A percentile compares a stretch with the other conserved stretches of the same genome.
Conservation (phyloP, 2,113 vertebrate genomes). For the Apteryx owenii region DNA sequence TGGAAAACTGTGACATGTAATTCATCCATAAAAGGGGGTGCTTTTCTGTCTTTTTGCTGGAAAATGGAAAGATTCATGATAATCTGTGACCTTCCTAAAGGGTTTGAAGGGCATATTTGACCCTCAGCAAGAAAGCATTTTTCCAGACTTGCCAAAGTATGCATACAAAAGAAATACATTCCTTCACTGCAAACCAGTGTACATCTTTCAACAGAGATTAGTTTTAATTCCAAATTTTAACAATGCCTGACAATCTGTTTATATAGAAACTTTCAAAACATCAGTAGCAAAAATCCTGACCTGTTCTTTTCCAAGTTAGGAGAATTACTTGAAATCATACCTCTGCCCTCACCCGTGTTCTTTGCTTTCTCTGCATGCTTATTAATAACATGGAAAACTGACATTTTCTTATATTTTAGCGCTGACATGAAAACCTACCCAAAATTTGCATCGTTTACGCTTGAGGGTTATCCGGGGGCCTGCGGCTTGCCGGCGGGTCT, state of each 20-base stretch:
- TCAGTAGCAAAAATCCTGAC: neutral
- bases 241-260: neutral
- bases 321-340: neutral
- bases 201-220: neutral
- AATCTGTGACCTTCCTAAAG: neutral
- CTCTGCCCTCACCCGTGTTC: accelerated
- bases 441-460: neutral
- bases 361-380: neutral
- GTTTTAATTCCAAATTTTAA: neutral
- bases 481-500: too few relatives aligned
- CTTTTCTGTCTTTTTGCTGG: neutral
- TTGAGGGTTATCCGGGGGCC: too few relatives aligned
- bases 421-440: neutral
- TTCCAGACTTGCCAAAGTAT: neutral
- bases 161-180: neutral
- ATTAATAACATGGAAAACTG: neutral
- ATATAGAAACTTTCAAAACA: neutral
- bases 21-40: neutral
- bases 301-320: neutral
- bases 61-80: neutral
- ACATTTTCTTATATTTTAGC: neutral
- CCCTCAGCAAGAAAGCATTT: neutral
- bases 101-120: neutral
- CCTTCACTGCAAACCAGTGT: neutral
- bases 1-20: neutral